Conservation (phyloP, 2,888 invertebrate species). For the Cosmia trapezina region DNA sequence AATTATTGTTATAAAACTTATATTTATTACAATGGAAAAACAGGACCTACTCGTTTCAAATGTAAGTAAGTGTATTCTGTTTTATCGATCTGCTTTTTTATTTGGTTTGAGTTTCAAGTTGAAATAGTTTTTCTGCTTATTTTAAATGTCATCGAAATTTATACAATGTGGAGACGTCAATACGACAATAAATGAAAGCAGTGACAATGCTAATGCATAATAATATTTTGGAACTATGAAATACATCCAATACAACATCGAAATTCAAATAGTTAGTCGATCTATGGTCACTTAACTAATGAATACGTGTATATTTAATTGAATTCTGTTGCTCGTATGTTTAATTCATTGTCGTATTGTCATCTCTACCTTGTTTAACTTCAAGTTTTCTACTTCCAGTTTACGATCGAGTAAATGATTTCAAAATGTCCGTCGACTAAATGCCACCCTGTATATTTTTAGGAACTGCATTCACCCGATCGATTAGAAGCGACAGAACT, state of each 20-base stretch:
- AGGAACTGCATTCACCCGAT: constrained; percentile 77
- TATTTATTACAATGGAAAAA: constrained; percentile 44
- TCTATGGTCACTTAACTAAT: too few species aligned
- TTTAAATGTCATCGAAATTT: background rate
- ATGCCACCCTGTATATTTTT: constrained; percentile 67
- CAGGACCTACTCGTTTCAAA: constrained; percentile 34
- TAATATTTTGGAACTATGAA: background rate
- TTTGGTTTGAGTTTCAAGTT: background rate
- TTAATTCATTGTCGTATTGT: background rate
- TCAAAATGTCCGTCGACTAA: background rate
- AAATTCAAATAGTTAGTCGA: background rate
- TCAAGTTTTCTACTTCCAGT: background rate
- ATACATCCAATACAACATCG: background rate
- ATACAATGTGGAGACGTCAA: background rate
- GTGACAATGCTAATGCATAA: background rate
- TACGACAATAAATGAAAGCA: background rate
- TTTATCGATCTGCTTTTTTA: background rate
- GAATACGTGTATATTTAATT: too few species aligned
- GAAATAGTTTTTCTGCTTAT: background rate
- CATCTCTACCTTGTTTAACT: background rate
- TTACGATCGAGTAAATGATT: background rate
- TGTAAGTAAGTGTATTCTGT: constrained; percentile 60
- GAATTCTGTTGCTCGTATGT: too few species aligned
- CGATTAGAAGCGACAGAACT: constrained; percentile 72
- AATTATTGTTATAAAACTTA: constrained; percentile 29